phyloP scores from a whole-genome alignment of 1,140 invertebrate species.

The Drosophila lacertosa region DNA sequence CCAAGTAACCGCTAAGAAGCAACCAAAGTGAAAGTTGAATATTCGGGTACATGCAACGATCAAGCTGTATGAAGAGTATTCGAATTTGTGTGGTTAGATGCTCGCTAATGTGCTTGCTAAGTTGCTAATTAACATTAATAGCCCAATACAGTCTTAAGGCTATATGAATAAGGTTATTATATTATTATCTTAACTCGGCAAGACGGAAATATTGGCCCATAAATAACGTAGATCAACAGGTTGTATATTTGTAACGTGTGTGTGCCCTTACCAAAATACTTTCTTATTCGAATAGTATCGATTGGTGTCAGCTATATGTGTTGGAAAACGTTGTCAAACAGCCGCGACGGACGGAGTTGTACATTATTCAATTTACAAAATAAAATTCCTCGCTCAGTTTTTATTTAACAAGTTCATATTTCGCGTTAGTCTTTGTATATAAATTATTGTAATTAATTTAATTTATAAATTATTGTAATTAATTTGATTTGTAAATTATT shows the following conservation, averaged over 20 bases:
- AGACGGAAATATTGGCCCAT: background rate
- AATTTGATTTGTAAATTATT: too few relatives aligned
- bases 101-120: background rate
- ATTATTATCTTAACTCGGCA: background rate
- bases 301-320: conserved; percentile 3
- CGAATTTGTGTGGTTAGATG: background rate
- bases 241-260: conserved; percentile 16
- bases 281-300: background rate
- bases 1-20: conserved; percentile 42
- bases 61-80: conserved; percentile 14
- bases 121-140: background rate
- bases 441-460: too few relatives aligned
- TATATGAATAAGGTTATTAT: background rate
- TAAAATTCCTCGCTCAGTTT: too few relatives aligned
- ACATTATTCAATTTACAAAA: too few relatives aligned
- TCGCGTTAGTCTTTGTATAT: too few relatives aligned
- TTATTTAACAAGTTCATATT: too few relatives aligned
- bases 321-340: conserved; percentile 19
- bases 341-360: too few relatives aligned
- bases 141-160: background rate
- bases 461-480: too few relatives aligned
- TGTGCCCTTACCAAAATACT: background rate
- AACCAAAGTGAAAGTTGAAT: conserved; percentile 67
- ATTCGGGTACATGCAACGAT: conserved; percentile 14
- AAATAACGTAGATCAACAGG: conserved; percentile 12